Base-by-base conservation (phyloP, 2,888 invertebrate species). In the Chymomyza procnemis region DNA sequence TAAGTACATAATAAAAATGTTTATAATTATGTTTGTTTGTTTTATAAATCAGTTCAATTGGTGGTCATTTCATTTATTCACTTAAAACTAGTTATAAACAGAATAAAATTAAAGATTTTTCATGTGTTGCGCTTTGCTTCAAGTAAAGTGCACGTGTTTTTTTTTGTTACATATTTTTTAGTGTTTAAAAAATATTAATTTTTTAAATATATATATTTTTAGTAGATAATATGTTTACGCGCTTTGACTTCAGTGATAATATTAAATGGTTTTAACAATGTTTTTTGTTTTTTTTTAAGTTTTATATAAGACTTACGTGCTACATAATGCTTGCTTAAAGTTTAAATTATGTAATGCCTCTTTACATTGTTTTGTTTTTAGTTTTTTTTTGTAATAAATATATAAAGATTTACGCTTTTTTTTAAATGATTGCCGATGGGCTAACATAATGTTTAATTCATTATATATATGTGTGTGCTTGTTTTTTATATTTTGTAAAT, bases 231-330 rank as follows among this genome's bases (percentile, higher is more conserved):
- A 8, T 26, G 26, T 47, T 59, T n/a, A 5, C 19, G 18, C 19
- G 41, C 26, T 26, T 26, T 30, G 56, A 56, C 58, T 69, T 79
- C 74, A 67, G 76, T 82, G 73, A 76, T 78, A 75, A 21, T 54
- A 54, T 54, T 19, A 14, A 4, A 57, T 16, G 3, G 50, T 50
- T 50, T 9, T 18, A 54, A 54, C 19, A n/a, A 54, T 22, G 1
- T 16, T 50, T 21, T 55, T 55, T 16, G 5, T 4, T 12, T 54
- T 18, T n/a, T n/a, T n/a, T n/a, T n/a, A n/a, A n/a, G n/a, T n/a
- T n/a, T n/a, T n/a, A n/a, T n/a, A n/a, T 19, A 9, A 21, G 26
- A 22, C 55, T 55, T 22, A 55, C 12, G 9, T 1, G 1, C 18
- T 59, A 41, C 12, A 41, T 41, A n/a, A 16, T 19, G 2, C 41